A percentile compares a stretch with the other conserved stretches of the same genome.
Conservation (phyloP, 2,888 invertebrate species). For the Aphrophora alni region DNA sequence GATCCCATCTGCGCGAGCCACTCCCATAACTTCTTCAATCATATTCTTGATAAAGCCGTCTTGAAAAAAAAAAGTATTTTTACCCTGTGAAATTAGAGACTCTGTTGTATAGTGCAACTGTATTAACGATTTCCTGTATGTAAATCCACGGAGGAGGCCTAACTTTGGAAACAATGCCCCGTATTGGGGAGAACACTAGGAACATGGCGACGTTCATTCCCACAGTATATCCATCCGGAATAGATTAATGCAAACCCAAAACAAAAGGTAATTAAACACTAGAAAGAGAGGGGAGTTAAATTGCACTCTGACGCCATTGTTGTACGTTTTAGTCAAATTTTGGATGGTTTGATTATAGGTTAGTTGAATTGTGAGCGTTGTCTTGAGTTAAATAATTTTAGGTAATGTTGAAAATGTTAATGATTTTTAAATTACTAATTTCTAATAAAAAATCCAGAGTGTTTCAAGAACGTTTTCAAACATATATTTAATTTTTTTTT, state of each 20-base stretch:
- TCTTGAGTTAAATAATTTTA: no score
- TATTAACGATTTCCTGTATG: constrained; percentile 2
- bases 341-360: no score
- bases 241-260: neutral
- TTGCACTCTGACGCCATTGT: neutral
- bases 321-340: no score
- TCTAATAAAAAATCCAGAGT: no score
- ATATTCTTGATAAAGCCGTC: neutral
- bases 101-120: neutral
- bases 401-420: no score
- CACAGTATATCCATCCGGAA: neutral
- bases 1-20: neutral
- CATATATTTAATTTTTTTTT: no score
- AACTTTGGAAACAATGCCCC: neutral
- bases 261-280: neutral
- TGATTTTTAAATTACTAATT: no score
- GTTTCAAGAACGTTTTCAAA: no score
- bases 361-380: no score
- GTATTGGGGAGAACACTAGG: neutral
- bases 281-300: neutral
- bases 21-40: neutral
- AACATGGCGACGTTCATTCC: neutral
- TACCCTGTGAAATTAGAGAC: neutral
- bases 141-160: neutral
- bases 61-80: neutral